A percentile compares a stretch with the other conserved stretches of the same genome.
These are phyloP conservation scores for Anolis apletophallus DNA, from an alignment of 2,797 vertebrate species.

Conservation along the genomic window DNA sequence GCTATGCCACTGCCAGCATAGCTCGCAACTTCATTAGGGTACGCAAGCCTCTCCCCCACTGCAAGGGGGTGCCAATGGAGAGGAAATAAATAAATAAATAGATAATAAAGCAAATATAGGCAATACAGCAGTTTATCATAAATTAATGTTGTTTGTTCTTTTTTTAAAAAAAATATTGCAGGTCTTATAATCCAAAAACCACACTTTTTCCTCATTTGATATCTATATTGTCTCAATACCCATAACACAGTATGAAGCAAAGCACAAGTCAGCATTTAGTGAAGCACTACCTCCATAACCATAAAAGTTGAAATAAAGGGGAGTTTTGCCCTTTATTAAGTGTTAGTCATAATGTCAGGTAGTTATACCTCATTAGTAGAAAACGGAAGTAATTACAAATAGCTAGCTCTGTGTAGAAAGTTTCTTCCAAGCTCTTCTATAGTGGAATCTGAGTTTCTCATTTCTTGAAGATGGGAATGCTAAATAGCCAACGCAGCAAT, in stretches of 20 bases:
- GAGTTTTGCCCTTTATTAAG: background rate
- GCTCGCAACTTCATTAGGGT: too few species aligned
- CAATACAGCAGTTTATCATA: too few species aligned
- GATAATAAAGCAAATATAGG: too few species aligned
- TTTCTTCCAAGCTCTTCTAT: background rate
- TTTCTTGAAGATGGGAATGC: background rate
- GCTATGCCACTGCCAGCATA: too few species aligned
- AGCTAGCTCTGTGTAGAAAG: too few species aligned
- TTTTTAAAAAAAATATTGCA: too few species aligned
- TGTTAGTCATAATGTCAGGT: background rate
- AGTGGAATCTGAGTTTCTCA: background rate
- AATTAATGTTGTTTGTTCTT: background rate
- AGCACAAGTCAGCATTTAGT: background rate
- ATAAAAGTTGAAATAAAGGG: background rate
- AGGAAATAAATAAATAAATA: too few species aligned
- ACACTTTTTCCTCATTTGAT: background rate
- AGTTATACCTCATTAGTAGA: background rate
- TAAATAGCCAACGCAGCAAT: background rate
- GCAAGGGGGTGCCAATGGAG: too few species aligned
- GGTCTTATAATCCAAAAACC: background rate
- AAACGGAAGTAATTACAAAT: background rate
- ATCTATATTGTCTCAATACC: background rate
- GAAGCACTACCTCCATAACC: background rate
- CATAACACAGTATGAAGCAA: background rate
- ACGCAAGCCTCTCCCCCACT: too few species aligned